Conservation (phyloP, 2,888 invertebrate species). For the Xestoiulus laeticollis region DNA sequence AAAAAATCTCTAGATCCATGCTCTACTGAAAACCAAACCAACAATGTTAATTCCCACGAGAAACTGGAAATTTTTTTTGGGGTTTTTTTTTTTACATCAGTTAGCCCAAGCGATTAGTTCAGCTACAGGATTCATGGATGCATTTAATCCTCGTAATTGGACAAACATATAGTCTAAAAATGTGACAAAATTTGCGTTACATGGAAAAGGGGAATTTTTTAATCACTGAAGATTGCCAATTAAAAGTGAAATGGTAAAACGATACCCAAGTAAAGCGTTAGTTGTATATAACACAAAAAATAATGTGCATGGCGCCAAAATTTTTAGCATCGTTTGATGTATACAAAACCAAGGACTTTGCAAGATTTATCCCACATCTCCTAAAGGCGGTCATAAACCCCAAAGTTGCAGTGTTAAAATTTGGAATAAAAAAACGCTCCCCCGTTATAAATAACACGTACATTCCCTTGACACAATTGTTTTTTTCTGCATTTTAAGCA, state of each 20-base stretch:
- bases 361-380: neutral
- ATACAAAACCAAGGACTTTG: neutral
- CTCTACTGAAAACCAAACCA: neutral
- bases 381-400: too few species aligned
- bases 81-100: neutral
- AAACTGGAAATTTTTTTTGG: neutral
- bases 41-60: conserved; percentile 11
- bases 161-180: neutral
- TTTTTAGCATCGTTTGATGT: neutral
- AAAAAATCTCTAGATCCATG: neutral
- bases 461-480: too few species aligned
- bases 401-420: too few species aligned
- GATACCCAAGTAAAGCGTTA: neutral
- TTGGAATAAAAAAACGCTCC: too few species aligned
- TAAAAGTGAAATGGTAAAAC: neutral
- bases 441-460: too few species aligned
- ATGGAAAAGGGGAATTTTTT: neutral
- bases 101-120: conserved; percentile 1
- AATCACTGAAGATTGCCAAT: neutral
- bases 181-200: neutral
- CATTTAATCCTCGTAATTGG: neutral
- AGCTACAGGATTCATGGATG: neutral
- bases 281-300: neutral
- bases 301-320: neutral
- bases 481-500: too few species aligned